phyloP scores from a whole-genome alignment of 1,140 invertebrate species.

The Gerris buenoi region DNA sequence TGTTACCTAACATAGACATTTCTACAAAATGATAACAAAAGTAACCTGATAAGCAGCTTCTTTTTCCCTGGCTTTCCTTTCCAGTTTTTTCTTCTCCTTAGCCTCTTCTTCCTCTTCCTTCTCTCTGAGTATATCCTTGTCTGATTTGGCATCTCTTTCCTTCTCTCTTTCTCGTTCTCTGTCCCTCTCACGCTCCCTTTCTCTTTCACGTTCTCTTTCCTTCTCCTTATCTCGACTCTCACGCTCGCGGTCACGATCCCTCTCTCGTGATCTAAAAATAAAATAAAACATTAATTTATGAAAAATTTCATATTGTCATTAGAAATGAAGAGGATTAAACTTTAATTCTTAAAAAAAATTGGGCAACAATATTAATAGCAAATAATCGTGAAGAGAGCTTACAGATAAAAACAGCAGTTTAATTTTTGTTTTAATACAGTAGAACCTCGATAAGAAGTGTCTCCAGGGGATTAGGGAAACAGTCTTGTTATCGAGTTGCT shows the following conservation, averaged over 20 bases:
- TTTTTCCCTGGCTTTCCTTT: conserved; percentile 81
- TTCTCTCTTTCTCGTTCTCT: conserved; percentile 31
- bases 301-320: too few species aligned
- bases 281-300: neutral
- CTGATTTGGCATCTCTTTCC: conserved; percentile 30
- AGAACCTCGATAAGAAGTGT: too few species aligned
- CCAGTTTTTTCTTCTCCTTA: conserved; percentile 74
- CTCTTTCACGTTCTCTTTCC: conserved; percentile 25
- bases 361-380: too few species aligned
- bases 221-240: conserved; percentile 30
- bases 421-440: too few species aligned
- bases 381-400: too few species aligned
- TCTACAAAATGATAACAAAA: conserved; percentile 4
- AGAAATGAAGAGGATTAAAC: too few species aligned
- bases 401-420: too few species aligned
- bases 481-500: too few species aligned
- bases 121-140: conserved; percentile 42
- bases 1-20: too few species aligned
- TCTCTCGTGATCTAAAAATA: conserved; percentile 22
- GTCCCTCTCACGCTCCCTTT: conserved; percentile 31
- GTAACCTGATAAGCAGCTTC: conserved; percentile 81
- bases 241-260: conserved; percentile 25
- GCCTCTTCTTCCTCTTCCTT: conserved; percentile 82
- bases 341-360: too few species aligned
- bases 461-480: too few species aligned